Evolutionary conservation across 2,113 vertebrate genomes (phyloP).

Genomic region (Myotis davidii): DNA sequence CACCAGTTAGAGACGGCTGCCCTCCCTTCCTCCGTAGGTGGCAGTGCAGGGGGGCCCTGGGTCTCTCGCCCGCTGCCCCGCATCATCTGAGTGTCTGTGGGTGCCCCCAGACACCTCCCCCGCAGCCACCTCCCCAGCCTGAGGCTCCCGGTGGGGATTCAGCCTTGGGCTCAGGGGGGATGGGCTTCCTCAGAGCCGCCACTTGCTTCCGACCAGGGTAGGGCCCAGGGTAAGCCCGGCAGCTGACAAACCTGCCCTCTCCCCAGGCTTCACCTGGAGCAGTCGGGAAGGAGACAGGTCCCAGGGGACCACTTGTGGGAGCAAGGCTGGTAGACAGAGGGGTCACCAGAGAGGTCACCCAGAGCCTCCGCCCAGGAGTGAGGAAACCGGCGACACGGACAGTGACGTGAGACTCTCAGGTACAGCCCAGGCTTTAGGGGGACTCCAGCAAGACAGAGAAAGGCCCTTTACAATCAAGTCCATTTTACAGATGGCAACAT

Average conservation of each 20-base stretch:
- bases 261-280: neutral
- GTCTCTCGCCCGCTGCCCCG: neutral
- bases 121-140: too few species aligned
- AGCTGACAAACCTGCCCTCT: too few species aligned
- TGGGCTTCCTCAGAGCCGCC: neutral
- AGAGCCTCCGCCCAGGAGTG: neutral
- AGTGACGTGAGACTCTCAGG: neutral
- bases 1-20: neutral
- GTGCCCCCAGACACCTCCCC: too few species aligned
- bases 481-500: neutral
- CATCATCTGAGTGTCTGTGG: neutral
- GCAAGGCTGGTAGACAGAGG: neutral
- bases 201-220: neutral
- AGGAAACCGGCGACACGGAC: neutral
- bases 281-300: neutral
- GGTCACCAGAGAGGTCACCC: neutral
- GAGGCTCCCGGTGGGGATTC: neutral
- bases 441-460: neutral
- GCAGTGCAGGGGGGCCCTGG: neutral
- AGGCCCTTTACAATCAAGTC: neutral
- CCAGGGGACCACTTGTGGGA: neutral
- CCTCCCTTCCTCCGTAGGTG: rapidly evolving
- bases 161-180: neutral
- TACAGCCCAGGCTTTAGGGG: neutral
- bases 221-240: neutral